Evolutionary conservation across 2,888 invertebrate genomes (phyloP).

Genomic region (Chirona hameri): DNA sequence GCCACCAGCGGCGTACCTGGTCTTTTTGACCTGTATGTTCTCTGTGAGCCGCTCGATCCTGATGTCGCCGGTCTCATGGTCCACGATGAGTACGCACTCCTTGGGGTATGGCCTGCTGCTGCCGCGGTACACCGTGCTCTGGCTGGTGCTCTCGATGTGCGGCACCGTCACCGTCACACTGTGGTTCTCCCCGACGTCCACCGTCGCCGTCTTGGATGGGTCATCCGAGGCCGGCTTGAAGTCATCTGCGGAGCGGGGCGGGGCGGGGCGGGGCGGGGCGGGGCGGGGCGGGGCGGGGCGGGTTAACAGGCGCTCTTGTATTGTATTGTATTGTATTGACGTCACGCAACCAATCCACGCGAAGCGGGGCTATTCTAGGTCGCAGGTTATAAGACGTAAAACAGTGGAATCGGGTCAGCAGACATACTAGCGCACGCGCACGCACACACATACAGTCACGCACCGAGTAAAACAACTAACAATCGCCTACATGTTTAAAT

Average conservation of each 20-base stretch:
- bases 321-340: not conserved
- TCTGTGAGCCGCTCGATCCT: slow-evolving; percentile 86
- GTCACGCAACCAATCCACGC: too few species aligned
- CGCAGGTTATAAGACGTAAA: too few species aligned
- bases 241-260: slow-evolving; percentile 59
- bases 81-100: slow-evolving; percentile 93
- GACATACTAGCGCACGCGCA: too few species aligned
- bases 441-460: too few species aligned
- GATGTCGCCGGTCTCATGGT: slow-evolving; percentile 86
- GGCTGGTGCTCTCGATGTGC: slow-evolving; percentile 76
- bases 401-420: too few species aligned
- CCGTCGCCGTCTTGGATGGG: slow-evolving; percentile 80
- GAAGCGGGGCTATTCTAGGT: too few species aligned
- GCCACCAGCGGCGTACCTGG: slow-evolving; percentile 46
- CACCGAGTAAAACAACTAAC: too few species aligned
- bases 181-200: slow-evolving; percentile 70
- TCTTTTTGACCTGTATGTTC: slow-evolving; percentile 90
- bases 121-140: slow-evolving; percentile 93
- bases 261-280: not conserved
- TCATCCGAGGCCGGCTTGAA: slow-evolving; percentile 98
- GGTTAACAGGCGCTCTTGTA: too few species aligned
- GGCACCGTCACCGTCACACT: slow-evolving; percentile 87
- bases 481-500: too few species aligned
- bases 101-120: slow-evolving; percentile 86
- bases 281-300: too few species aligned